These are phyloP conservation scores for Athetis lepigone DNA, from an alignment of 2,888 invertebrate species.

Conservation along the genomic window DNA sequence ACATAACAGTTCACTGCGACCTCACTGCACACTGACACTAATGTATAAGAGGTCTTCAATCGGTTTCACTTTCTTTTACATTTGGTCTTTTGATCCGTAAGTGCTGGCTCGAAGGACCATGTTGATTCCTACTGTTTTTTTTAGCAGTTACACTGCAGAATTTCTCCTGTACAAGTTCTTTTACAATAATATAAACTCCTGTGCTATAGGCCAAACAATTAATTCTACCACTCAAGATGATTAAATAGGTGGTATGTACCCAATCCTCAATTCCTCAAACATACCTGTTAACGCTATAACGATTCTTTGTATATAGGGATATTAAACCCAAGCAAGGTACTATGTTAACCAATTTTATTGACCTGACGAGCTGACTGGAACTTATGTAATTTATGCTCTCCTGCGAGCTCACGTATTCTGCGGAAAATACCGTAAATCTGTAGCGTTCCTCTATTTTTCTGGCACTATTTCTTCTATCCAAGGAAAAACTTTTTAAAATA, in stretches of 20 bases:
- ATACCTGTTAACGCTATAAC: constrained; percentile 4
- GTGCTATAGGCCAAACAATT: not conserved
- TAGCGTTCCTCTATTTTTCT: constrained; percentile 29
- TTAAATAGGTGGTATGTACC: constrained; percentile 6
- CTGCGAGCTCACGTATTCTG: constrained; percentile 38
- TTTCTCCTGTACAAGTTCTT: no score
- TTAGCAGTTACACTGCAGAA: no score
- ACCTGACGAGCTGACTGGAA: constrained; percentile 40
- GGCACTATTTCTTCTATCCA: constrained; percentile 17
- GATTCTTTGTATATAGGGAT: constrained; percentile 6
- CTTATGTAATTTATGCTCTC: constrained; percentile 51
- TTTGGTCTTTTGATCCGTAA: constrained; percentile 6
- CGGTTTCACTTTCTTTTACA: constrained; percentile 30
- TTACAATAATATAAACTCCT: no score
- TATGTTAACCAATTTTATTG: constrained; percentile 38
- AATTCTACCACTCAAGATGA: not conserved
- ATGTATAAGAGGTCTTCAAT: constrained; percentile 13
- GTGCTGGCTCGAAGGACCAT: not conserved
- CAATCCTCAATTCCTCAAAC: not conserved
- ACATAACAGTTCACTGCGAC: constrained; percentile 26
- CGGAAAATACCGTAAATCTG: constrained; percentile 54
- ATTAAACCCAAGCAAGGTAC: constrained; percentile 12
- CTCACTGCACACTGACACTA: constrained; percentile 17
- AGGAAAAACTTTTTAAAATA: not conserved
- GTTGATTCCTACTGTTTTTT: no score